phyloP scores from a whole-genome alignment of 2,888 invertebrate species.

The Chalcosyrphus nemorum region DNA sequence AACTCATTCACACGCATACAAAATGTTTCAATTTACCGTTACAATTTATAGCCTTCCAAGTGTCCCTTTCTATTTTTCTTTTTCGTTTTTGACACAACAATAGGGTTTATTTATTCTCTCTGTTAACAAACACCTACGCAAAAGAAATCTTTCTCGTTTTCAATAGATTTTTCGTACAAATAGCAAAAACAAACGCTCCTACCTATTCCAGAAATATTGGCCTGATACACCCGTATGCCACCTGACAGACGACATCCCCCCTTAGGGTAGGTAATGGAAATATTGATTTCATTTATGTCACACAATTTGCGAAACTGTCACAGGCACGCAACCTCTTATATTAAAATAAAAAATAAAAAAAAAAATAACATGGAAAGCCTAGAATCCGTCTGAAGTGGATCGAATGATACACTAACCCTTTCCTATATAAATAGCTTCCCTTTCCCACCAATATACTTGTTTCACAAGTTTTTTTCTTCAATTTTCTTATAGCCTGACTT shows the following conservation, averaged over 20 bases:
- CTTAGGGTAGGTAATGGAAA: slow-evolving; percentile 4
- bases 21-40: background rate
- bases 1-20: background rate
- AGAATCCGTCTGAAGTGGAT: too few relatives aligned
- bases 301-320: slow-evolving; percentile 38
- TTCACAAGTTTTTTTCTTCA: too few relatives aligned
- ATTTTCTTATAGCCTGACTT: too few relatives aligned
- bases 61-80: too few relatives aligned
- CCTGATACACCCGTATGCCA: background rate
- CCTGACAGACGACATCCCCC: background rate
- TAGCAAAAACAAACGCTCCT: background rate
- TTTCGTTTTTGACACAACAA: too few relatives aligned
- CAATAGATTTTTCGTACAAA: slow-evolving; percentile 10
- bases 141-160: slow-evolving; percentile 7
- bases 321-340: slow-evolving; percentile 3
- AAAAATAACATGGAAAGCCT: too few relatives aligned
- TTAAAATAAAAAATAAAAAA: background rate
- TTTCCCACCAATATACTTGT: too few relatives aligned
- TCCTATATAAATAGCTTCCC: too few relatives aligned
- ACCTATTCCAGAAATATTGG: background rate
- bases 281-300: slow-evolving; percentile 46
- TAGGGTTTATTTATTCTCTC: background rate
- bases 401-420: too few relatives aligned
- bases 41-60: too few relatives aligned
- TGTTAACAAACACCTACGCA: background rate